Percentiles rank a stretch among this genome's conserved stretches.
phyloP scores from a whole-genome alignment of 2,888 invertebrate species.

The Seira sanloemensis region DNA sequence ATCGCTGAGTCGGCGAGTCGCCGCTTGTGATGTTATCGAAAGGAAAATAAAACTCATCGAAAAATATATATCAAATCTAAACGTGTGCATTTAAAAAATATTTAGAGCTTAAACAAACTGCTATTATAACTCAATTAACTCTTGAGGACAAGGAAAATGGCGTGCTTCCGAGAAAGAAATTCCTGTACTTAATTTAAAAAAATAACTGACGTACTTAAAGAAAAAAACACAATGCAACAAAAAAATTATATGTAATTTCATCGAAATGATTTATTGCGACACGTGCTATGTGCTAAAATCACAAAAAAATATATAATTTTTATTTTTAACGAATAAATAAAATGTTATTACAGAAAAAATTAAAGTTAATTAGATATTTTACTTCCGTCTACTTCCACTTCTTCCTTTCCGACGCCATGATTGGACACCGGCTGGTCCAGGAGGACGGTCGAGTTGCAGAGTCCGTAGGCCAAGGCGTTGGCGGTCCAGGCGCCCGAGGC shows the following conservation, averaged over 20 bases:
- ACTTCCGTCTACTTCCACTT: too few species aligned
- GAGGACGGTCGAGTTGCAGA: conserved; percentile 49
- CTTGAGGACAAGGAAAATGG: background rate
- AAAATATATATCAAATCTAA: too few species aligned
- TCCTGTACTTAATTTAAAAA: background rate
- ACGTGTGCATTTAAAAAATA: too few species aligned
- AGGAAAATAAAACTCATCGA: too few species aligned
- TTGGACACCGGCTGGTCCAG: conserved; percentile 52
- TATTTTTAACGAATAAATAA: background rate
- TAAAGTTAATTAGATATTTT: too few species aligned
- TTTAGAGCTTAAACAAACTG: conserved; percentile 9
- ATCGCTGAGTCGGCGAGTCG: conserved; percentile 42
- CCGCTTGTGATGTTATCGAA: conserved; percentile 40
- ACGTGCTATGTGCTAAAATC: too few species aligned
- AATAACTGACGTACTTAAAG: background rate
- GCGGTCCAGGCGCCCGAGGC: conserved; percentile 29
- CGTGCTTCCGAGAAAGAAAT: background rate
- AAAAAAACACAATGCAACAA: background rate
- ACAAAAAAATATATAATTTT: background rate
- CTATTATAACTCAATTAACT: background rate
- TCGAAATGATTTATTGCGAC: background rate
- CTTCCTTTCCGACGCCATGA: conserved; percentile 18
- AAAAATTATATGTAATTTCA: background rate
- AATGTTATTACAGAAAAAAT: too few species aligned
- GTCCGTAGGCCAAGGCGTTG: conserved; percentile 31